Percentiles rank a stretch among this genome's conserved stretches.
Evolutionary conservation across 2,113 vertebrate species (phyloP).

Genomic region (sheep (Ovis aries)): ARS-UI_Ramb_v3.0 NC_056055.1:104543001-104543500

Average conservation of each 20-base stretch:
- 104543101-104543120: neutral
- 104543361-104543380: neutral
- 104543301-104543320: neutral
- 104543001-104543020: neutral
- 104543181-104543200: neutral
- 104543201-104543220: neutral
- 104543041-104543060: neutral
- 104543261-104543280: neutral
- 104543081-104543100: neutral
- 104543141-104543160: neutral
- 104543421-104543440: neutral
- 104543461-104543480: neutral
- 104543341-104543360: neutral
- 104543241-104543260: neutral
- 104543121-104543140: neutral
- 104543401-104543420: neutral
- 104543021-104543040: neutral
- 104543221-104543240: neutral
- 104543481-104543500: neutral
- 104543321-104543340: neutral
- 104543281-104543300: neutral
- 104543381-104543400: accelerated
- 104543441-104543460: neutral
- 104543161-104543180: accelerated
- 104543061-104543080: neutral